phyloP scores from a whole-genome alignment of 2,113 vertebrate genomes.

The Dinomys branickii region DNA sequence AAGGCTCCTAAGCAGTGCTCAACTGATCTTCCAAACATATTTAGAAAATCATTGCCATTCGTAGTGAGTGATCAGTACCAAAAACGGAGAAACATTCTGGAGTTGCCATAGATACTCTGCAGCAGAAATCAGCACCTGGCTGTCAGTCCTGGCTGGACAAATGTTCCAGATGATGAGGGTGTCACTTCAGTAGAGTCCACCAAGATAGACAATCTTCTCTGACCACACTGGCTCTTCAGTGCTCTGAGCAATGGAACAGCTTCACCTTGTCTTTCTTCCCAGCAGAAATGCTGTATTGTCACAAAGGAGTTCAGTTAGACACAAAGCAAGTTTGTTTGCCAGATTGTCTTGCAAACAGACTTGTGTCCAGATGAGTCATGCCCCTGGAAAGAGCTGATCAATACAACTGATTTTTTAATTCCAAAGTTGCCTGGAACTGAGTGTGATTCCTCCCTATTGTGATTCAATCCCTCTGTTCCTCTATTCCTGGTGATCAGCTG shows the following conservation, averaged over 20 bases:
- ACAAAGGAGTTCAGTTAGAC: neutral
- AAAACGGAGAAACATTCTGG: neutral
- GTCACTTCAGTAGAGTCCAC: neutral
- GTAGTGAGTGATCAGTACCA: neutral
- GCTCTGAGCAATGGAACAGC: neutral
- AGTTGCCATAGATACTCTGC: too few relatives aligned
- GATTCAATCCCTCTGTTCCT: neutral
- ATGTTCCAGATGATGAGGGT: neutral
- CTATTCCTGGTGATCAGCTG: accelerated
- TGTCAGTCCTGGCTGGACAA: too few relatives aligned
- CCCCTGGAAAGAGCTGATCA: accelerated
- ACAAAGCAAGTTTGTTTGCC: neutral
- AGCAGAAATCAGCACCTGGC: neutral
- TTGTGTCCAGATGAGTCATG: neutral
- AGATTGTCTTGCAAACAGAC: neutral
- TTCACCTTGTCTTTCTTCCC: neutral
- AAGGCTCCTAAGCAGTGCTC: neutral
- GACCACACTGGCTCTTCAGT: neutral
- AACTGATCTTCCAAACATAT: neutral
- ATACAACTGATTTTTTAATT: neutral
- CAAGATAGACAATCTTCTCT: neutral
- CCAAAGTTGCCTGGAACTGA: neutral
- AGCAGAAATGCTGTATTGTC: neutral
- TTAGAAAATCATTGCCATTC: neutral
- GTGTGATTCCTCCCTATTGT: accelerated